phyloP scores from a whole-genome alignment of 2,797 vertebrate genomes.

The Rhadinocentrus ornatus region DNA sequence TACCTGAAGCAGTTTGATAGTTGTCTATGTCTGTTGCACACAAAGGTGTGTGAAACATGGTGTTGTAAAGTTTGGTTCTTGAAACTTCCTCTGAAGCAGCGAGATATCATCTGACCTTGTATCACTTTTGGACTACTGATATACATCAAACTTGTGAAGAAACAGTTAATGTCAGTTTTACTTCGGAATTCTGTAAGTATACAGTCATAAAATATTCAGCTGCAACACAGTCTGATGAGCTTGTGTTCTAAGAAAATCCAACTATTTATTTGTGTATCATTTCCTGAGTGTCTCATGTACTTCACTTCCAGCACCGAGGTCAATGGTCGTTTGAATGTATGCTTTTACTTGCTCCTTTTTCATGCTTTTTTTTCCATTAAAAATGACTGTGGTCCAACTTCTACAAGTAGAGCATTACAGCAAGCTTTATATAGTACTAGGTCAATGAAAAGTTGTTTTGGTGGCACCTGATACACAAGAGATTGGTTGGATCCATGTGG shows the following conservation, averaged over 20 bases:
- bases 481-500: neutral
- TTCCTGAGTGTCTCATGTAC: conserved; percentile 55
- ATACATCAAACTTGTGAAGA: conserved; percentile 23
- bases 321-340: conserved; percentile 68
- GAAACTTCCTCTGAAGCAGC: conserved; percentile 33
- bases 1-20: conserved; percentile 70
- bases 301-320: conserved; percentile 66
- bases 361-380: conserved; percentile 48
- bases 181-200: conserved; percentile 23
- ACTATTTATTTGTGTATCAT: conserved; percentile 70
- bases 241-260: conserved; percentile 52
- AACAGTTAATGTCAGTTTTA: conserved; percentile 45
- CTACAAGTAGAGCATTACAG: conserved; percentile 30
- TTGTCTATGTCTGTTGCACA: conserved; percentile 56
- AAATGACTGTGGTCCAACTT: conserved; percentile 44
- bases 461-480: conserved; percentile 18
- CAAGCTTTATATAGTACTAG: conserved; percentile 2
- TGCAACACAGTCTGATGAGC: conserved; percentile 42
- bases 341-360: conserved; percentile 29
- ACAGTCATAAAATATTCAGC: conserved; percentile 39
- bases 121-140: conserved; percentile 32
- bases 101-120: conserved; percentile 39
- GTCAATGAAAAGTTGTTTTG: conserved; percentile 14
- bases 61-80: conserved; percentile 59
- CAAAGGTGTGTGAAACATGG: conserved; percentile 51